Base-by-base conservation (phyloP, 2,888 invertebrate species). In the Rhabditoides inermis region DNA sequence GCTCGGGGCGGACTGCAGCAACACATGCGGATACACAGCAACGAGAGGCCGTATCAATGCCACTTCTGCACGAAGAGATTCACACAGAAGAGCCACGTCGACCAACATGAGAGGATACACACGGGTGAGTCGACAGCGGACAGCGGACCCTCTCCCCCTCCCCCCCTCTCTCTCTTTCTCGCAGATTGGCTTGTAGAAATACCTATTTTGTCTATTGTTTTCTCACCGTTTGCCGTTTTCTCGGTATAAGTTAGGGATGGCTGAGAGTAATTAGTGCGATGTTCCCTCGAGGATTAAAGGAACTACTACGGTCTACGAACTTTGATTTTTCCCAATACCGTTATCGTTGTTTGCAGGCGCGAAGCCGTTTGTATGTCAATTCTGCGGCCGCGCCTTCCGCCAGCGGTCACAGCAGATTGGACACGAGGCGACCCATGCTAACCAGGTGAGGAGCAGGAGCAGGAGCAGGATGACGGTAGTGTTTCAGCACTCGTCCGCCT, bases 21-120 rank as follows among this genome's bases (percentile, higher is more conserved):
- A 52, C 74, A 74, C 60, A 63, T 63, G 56, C 57, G 72, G 18
- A 75, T 73, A 22, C 75, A 75, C 55, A 56, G 58, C 42, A 70
- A 71, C 52, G 70, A 73, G 18, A 59, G 67, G 32, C 68, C 70
- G 15, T 75, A 72, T 46, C 46, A 48, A 12, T 71, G 70, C 51
- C 56, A 58, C 26, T 73, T 60, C 56, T 75, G 75, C 45, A 44
- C 59, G 20, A 75, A 75, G 49, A 48, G 66, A n/a, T 75, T 75
- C 61, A 75, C 67, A 0, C 75, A 75, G 56, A 75, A 73, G 56
- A 69, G 67, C 27, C 75, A 75, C 53, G 55, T 75, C 41, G 74
- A 75, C 55, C 75, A 75, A 51, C 75, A 75, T 41, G 72, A 73
- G 40, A 45, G 74, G 25, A 74, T 74, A 50, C 73, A 74, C 55